These are phyloP conservation scores for Flabesymbios commensalis DNA, from an alignment of 2,888 invertebrate genomes.

Conservation along the genomic window DNA sequence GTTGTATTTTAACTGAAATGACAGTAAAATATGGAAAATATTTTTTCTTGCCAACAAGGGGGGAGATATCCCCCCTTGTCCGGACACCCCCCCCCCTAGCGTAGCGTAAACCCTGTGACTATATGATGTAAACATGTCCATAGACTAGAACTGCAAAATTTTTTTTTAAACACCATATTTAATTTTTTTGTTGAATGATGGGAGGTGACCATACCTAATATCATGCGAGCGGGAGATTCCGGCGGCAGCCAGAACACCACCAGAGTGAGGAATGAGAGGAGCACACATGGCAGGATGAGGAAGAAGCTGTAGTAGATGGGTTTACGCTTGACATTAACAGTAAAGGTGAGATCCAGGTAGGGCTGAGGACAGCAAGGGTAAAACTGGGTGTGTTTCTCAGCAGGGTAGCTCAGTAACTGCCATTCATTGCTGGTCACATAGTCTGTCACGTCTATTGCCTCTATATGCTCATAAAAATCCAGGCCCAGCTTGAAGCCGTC, in stretches of 20 bases:
- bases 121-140: too few relatives aligned
- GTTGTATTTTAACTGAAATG: too few relatives aligned
- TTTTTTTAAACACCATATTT: too few relatives aligned
- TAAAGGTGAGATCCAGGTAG: constrained; percentile 56
- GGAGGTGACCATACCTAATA: constrained; percentile 56
- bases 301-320: constrained; percentile 54
- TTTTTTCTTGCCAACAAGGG: too few relatives aligned
- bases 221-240: constrained; percentile 62
- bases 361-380: constrained; percentile 56
- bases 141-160: too few relatives aligned
- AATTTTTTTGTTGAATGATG: too few relatives aligned
- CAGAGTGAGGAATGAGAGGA: constrained; percentile 60
- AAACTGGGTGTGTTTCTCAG: constrained; percentile 44
- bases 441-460: constrained; percentile 39
- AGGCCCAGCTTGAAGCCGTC: constrained; percentile 53
- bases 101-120: too few relatives aligned
- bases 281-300: constrained; percentile 61
- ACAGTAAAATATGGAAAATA: too few relatives aligned
- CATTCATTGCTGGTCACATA: constrained; percentile 60
- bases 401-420: constrained; percentile 52
- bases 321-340: constrained; percentile 33
- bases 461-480: background rate
- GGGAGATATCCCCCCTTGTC: too few relatives aligned
- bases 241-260: constrained; percentile 63
- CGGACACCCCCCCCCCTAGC: too few relatives aligned